Base-by-base conservation (phyloP, 2,888 invertebrate genomes). In the Xanthorhoe designata region DNA sequence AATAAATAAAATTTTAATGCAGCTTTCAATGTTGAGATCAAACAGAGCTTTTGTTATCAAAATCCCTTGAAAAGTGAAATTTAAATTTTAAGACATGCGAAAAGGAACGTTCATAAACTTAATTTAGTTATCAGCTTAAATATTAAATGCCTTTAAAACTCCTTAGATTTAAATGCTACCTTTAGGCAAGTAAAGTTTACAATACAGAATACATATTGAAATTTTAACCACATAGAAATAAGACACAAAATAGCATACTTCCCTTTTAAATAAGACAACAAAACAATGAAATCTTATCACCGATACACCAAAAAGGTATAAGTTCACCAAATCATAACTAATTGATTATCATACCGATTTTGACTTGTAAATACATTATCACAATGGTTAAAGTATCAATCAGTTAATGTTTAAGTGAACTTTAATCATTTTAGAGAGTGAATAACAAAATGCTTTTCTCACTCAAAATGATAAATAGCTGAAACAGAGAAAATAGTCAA, bases 401-500 rank as follows among this genome's bases (percentile, higher is more conserved):
- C 10, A 42, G 13, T 42, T 13, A 42, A 13, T 42, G 38, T 13
- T 42, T 42, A 13, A 7, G 45, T 47, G 15, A 47, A 47, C 47
- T 15, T 15, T 4, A 47, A 60, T 32, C 64, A 58, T 65, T 69
- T 64, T 10, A 60, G 49, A 57, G 38, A 66, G 64, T 47, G 61
- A 56, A 18, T 42, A 2, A 42, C 35, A 47, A 9, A 64, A 15
- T 7, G 2, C 42, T 35, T 59, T 54, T 59, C 61, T 56, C 67
- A 49, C 65, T 62, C 67, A 69, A 57, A 62, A 42, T 65, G 65
- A 63, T 60, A 61, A 52, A 58, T 60, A 67, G 71, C 81, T 80
- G 82, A 75, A 82, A 81, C 77, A 82, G 71, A 80, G 54, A 78
- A 71, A 47, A 73, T 70, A 68, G 17, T 32, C 8, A 65, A 51